These are phyloP conservation scores for Etheostoma cragini DNA, from an alignment of 2,113 vertebrate genomes.

Conservation along the genomic window DNA sequence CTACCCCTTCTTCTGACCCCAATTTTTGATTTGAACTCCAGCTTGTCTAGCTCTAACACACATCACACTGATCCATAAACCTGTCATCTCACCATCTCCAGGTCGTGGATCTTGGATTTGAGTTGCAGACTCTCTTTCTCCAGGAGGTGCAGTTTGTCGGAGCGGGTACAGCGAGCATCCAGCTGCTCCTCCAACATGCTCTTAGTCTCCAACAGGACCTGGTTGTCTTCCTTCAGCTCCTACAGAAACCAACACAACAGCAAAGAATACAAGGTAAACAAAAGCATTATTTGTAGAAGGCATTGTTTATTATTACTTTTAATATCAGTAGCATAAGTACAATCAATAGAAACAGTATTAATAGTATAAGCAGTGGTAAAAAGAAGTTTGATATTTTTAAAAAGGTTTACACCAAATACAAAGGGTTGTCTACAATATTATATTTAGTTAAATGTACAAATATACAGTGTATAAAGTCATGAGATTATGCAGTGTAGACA, in stretches of 20 bases:
- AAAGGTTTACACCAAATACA: neutral
- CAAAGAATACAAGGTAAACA: neutral
- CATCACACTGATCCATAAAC: neutral
- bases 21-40: neutral
- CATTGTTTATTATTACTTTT: neutral
- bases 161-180: conserved; percentile 90
- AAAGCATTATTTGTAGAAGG: neutral
- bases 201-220: conserved; percentile 96
- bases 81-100: conserved; percentile 90
- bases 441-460: neutral
- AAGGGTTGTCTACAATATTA: neutral
- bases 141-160: conserved; percentile 95
- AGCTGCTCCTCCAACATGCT: conserved; percentile 97
- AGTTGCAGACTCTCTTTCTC: conserved; percentile 97
- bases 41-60: neutral
- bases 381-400: neutral
- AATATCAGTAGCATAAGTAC: neutral
- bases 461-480: neutral
- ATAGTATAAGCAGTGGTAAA: neutral
- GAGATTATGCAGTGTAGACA: neutral
- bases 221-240: conserved; percentile 99
- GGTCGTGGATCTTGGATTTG: conserved; percentile 95
- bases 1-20: neutral
- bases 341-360: neutral
- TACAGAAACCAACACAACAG: conserved; percentile 64